Base-by-base conservation (phyloP, 2,113 vertebrate genomes). In the Bagarius yarrelli region DNA sequence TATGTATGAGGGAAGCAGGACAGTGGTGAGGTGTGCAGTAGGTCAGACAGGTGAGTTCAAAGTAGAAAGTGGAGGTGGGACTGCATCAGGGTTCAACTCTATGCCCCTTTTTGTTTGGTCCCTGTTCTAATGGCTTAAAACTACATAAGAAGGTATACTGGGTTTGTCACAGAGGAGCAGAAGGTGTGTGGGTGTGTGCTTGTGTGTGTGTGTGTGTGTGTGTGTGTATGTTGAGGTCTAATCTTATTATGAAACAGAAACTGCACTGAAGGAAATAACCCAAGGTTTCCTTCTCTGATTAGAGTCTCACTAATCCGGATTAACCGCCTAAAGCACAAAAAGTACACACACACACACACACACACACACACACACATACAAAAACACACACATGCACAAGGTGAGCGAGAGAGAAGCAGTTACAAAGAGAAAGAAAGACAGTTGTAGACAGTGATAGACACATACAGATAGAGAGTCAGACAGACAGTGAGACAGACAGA, bases 191-290 rank as follows among this genome's bases (percentile, higher is more conserved):
- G 32, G 61, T 64, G 63, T 66, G 63, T 66, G 60, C 32, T 19
- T 44, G 36, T 44, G 40, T 47, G 66, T 47, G 66, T 44, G 30
- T 63, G 30, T 63, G 30, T 63, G 61, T 34, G 30, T 64, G 32
- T 64, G 21, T 40, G 34, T 40, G 64, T 67, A 34, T 40, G 11
- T 40, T 67, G 34, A n/a, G 34, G 23, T 47, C 40, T 70, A 70
- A 70, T 70, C 66, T 70, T 40, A 70, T 70, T 70, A 70, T 18
- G n/a, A 40, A 50, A 70, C 40, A 47, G 23, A 70, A 70, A 3
- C 66, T 70, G 40, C 40, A 70, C 66, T 47, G 66, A 69, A 23
- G 66, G 66, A 69, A 69, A 44, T 44, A 25, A 69, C 44, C 40
- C 19, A 67, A 25, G 47, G 66, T 70, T 14, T 67, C 21, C 21